Evolutionary conservation across 2,888 invertebrate species (phyloP).

Genomic region (Limnephilus marmoratus): DNA sequence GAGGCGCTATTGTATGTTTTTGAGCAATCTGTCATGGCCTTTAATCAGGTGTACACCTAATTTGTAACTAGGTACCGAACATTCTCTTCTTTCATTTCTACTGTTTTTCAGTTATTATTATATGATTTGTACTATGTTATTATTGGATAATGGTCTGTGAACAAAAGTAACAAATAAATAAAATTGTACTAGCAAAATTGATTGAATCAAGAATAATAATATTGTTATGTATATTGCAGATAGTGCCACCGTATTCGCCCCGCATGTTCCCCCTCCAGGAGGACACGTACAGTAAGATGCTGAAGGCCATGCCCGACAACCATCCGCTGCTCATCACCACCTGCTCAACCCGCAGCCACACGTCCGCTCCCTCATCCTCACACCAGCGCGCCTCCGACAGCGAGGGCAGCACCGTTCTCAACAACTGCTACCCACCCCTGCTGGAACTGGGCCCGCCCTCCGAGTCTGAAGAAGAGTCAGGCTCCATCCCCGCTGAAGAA

Average conservation of each 20-base stretch:
- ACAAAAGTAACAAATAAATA: no score
- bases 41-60: no score
- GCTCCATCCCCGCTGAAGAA: conserved; percentile 82
- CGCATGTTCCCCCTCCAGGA: conserved; percentile 86
- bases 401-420: conserved; percentile 58
- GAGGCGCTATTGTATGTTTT: no score
- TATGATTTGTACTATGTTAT: no score
- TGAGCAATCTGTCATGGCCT: no score
- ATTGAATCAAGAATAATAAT: conserved; percentile 59
- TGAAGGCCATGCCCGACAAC: conserved; percentile 83
- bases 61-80: no score
- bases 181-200: no score
- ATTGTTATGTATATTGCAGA: conserved; percentile 71
- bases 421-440: conserved; percentile 69
- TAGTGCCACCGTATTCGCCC: conserved; percentile 85
- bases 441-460: conserved; percentile 70
- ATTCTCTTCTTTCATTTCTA: no score
- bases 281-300: conserved; percentile 82
- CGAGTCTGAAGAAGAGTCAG: conserved; percentile 55
- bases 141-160: no score
- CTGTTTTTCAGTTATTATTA: no score
- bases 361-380: background rate
- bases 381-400: conserved; percentile 62
- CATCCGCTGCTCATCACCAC: conserved; percentile 70
- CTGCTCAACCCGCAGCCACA: conserved; percentile 36